phyloP scores from a whole-genome alignment of 1,140 invertebrate genomes.

The Diorhabda sublineata region DNA sequence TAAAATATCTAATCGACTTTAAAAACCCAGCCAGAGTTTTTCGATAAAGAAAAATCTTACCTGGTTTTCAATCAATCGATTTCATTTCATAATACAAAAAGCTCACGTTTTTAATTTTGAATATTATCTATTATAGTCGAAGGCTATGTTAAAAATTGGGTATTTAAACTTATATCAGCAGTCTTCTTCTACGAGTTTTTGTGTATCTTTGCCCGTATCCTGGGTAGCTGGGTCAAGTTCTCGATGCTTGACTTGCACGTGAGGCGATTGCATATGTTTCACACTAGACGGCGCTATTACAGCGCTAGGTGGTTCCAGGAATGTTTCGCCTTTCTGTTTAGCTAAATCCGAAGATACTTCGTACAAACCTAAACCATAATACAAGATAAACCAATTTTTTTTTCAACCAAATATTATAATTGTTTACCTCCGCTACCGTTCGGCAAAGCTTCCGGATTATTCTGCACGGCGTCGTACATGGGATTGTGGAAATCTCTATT shows the following conservation, averaged over 20 bases:
- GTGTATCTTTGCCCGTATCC: conserved; percentile 90
- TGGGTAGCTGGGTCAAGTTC: conserved; percentile 76
- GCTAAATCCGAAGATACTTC: conserved; percentile 72
- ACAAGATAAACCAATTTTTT: conserved; percentile 11
- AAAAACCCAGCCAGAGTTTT: background rate
- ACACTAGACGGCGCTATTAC: conserved; percentile 77
- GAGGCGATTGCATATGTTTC: conserved; percentile 69
- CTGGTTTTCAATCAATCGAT: background rate
- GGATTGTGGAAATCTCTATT: conserved; percentile 91
- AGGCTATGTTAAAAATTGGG: conserved; percentile 19
- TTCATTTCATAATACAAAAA: conserved; percentile 9
- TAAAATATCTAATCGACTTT: background rate
- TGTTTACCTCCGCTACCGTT: conserved; percentile 54
- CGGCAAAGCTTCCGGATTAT: conserved; percentile 53
- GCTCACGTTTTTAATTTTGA: background rate
- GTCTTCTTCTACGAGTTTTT: conserved; percentile 84
- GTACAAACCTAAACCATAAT: conserved; percentile 58
- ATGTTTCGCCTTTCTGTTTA: conserved; percentile 55
- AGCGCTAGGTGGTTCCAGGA: conserved; percentile 60
- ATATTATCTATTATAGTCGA: conserved; percentile 5
- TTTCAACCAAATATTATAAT: conserved; percentile 6
- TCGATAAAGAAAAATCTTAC: background rate
- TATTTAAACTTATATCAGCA: conserved; percentile 43
- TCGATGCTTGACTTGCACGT: conserved; percentile 65
- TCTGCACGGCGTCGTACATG: conserved; percentile 85